Evolutionary conservation across 2,888 invertebrate genomes (phyloP).

Genomic region (Aporophyla nigra): DNA sequence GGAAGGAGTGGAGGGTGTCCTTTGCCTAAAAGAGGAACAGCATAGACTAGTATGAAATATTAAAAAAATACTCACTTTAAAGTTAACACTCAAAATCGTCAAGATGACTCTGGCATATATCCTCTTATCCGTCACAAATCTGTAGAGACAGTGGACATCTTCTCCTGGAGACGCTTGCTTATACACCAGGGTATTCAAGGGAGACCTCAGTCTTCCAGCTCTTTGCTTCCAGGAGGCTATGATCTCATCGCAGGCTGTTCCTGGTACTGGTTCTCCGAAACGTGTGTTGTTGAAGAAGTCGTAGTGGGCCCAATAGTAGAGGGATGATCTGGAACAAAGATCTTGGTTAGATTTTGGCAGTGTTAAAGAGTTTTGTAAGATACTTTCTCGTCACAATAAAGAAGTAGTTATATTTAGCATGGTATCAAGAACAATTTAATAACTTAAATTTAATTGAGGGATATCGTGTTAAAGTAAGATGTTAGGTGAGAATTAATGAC

Average conservation of each 20-base stretch:
- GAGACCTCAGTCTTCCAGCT: slow-evolving; percentile 94
- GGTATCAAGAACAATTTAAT: neutral
- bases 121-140: slow-evolving; percentile 95
- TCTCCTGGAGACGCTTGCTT: slow-evolving; percentile 94
- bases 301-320: slow-evolving; percentile 98
- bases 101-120: slow-evolving; percentile 95
- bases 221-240: slow-evolving; percentile 96
- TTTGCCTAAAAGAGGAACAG: too few relatives aligned
- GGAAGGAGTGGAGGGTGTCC: too few relatives aligned
- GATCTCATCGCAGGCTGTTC: slow-evolving; percentile 96
- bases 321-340: slow-evolving; percentile 92
- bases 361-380: neutral
- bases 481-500: neutral
- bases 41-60: neutral
- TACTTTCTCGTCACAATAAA: neutral
- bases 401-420: neutral
- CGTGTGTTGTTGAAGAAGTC: slow-evolving; percentile 98
- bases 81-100: slow-evolving; percentile 94
- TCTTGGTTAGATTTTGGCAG: slow-evolving; percentile 11
- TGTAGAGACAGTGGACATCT: slow-evolving; percentile 95
- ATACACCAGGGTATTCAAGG: slow-evolving; percentile 96
- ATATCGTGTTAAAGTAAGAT: neutral
- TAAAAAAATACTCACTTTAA: slow-evolving; percentile 90
- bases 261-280: slow-evolving; percentile 95
- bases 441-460: neutral